These are phyloP conservation scores for Zonotrichia albicollis DNA, from an alignment of 2,797 vertebrate genomes.

Conservation along the genomic window DNA sequence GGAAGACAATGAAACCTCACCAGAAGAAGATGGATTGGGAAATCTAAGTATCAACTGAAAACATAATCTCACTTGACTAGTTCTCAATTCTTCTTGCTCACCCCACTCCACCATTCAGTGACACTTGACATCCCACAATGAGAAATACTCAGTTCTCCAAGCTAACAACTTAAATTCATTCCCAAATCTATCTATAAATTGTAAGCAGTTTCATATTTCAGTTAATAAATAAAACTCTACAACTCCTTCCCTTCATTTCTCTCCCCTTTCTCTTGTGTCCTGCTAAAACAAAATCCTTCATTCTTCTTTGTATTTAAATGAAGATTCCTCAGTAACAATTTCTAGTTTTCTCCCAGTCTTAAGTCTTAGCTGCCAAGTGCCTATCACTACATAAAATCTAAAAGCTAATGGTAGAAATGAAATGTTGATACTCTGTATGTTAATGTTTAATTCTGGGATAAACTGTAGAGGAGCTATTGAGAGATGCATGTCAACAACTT, in stretches of 20 bases:
- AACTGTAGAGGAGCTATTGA: neutral
- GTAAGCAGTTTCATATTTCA: neutral
- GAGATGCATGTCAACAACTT: neutral
- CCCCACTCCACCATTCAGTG: neutral
- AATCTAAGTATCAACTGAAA: neutral
- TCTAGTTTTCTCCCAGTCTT: neutral
- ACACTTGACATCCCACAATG: neutral
- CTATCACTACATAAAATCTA: neutral
- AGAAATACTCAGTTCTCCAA: neutral
- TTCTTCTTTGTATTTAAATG: neutral
- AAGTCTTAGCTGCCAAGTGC: neutral
- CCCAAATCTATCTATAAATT: neutral
- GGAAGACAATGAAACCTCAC: neutral
- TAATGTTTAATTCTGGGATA: neutral
- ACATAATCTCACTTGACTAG: neutral
- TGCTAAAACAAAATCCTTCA: neutral
- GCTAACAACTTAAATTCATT: neutral
- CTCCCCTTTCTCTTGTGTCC: neutral
- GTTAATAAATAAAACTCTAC: neutral
- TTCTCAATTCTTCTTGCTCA: neutral
- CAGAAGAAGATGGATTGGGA: neutral
- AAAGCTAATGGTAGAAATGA: neutral
- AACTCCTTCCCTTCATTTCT: neutral
- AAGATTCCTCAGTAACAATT: neutral
- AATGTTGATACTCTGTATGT: neutral